A percentile compares a stretch with the other conserved stretches of the same genome.
These are phyloP conservation scores for Paguma larvata DNA, from an alignment of 2,797 vertebrate genomes.

Conservation along the genomic window DNA sequence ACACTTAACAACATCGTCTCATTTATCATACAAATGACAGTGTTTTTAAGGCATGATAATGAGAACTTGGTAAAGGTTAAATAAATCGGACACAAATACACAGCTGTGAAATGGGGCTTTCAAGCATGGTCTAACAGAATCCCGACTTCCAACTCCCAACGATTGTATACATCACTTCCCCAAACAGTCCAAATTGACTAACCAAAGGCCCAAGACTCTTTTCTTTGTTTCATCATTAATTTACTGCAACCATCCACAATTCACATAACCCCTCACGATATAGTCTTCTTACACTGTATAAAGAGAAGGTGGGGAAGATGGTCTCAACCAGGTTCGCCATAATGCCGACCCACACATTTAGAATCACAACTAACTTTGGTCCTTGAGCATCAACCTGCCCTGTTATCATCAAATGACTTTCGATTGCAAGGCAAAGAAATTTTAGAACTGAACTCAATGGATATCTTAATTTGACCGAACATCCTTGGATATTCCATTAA, in stretches of 20 bases:
- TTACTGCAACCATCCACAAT: not conserved
- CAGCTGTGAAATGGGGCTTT: not conserved
- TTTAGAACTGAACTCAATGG: not conserved
- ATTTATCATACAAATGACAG: not conserved
- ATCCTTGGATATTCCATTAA: not conserved
- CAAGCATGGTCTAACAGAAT: not conserved
- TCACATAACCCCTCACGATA: not conserved
- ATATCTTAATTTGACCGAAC: not conserved
- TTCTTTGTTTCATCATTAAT: not conserved
- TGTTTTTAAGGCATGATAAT: not conserved
- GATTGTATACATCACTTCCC: not conserved
- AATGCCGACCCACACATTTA: not conserved
- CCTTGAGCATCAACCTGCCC: not conserved
- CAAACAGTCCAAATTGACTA: not conserved
- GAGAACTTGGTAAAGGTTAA: not conserved
- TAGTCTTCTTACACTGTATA: not conserved
- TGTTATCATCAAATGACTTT: not conserved
- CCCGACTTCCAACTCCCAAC: not conserved
- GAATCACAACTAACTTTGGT: not conserved
- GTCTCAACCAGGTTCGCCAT: not conserved
- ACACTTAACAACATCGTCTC: not conserved
- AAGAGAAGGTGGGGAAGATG: not conserved
- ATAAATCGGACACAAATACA: not conserved
- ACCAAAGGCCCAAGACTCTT: not conserved
- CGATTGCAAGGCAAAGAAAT: not conserved